Percentiles rank a stretch among this genome's conserved stretches.
phyloP scores from a whole-genome alignment of 2,113 vertebrate genomes.

The Raja brachyura region DNA sequence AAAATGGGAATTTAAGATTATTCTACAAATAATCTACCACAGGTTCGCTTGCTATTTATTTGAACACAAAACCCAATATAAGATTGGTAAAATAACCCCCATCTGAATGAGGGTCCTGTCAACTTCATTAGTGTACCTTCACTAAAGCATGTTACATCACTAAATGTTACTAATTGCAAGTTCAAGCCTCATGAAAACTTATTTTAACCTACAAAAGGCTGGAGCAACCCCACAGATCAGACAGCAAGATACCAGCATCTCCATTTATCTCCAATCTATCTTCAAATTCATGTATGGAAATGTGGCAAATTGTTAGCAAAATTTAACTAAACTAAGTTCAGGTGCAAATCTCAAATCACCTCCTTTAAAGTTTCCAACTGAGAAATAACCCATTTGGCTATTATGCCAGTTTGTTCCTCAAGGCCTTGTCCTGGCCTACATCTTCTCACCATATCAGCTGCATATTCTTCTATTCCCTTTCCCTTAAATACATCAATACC shows the following conservation, averaged over 20 bases:
- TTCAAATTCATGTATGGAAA: neutral
- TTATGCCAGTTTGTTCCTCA: neutral
- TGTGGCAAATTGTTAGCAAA: neutral
- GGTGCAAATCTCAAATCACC: neutral
- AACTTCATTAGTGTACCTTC: neutral
- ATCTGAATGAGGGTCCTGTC: neutral
- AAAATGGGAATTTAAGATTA: neutral
- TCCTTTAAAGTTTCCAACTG: neutral
- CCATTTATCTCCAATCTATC: neutral
- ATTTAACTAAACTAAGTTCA: neutral
- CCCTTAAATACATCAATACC: neutral
- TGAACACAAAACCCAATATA: neutral
- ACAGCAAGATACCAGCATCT: too few species aligned
- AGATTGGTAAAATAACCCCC: neutral
- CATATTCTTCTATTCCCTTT: neutral
- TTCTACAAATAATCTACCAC: neutral
- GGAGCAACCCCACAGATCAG: too few species aligned
- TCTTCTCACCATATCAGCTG: neutral
- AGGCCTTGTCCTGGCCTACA: neutral
- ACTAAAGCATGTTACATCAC: too few species aligned
- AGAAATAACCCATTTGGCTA: neutral
- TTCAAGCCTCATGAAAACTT: too few species aligned
- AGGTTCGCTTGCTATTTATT: neutral
- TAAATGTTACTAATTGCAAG: too few species aligned
- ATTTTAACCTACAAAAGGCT: too few species aligned